phyloP scores from a whole-genome alignment of 2,797 vertebrate species.

The Lepus oiostolus region DNA sequence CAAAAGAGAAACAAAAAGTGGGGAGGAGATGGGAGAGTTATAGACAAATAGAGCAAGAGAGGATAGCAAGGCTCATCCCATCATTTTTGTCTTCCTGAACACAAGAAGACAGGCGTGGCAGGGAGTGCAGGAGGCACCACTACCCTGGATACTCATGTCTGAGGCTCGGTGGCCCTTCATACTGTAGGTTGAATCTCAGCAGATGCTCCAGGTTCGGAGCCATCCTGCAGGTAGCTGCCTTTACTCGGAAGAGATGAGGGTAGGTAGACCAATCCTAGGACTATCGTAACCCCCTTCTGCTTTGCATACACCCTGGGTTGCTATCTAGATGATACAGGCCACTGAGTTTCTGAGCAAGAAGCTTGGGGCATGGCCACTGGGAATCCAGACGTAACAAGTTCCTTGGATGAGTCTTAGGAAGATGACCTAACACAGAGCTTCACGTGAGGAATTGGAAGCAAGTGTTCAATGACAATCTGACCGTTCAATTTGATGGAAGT shows the following conservation, averaged over 20 bases:
- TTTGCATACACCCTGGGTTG: too few relatives aligned
- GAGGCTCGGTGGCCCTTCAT: neutral
- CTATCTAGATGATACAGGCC: neutral
- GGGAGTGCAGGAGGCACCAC: neutral
- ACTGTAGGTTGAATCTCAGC: neutral
- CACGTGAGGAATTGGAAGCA: neutral
- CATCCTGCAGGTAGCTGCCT: accelerated
- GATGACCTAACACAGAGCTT: accelerated
- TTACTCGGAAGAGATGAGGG: accelerated
- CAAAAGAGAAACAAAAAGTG: neutral
- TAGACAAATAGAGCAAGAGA: neutral
- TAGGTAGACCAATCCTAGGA: too few relatives aligned
- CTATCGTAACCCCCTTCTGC: too few relatives aligned
- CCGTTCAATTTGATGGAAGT: neutral
- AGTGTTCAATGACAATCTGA: neutral
- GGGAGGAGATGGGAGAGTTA: neutral
- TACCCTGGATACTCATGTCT: accelerated
- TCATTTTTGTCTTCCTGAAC: conserved; percentile 4
- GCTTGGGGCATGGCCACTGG: neutral
- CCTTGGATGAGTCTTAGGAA: neutral
- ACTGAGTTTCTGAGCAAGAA: too few relatives aligned
- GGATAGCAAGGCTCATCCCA: too few relatives aligned
- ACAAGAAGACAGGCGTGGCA: neutral
- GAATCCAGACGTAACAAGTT: neutral
- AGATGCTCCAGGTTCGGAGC: neutral